These are phyloP conservation scores for Xiphophorus maculatus DNA, from an alignment of 2,113 vertebrate genomes.

Conservation along the genomic window DNA sequence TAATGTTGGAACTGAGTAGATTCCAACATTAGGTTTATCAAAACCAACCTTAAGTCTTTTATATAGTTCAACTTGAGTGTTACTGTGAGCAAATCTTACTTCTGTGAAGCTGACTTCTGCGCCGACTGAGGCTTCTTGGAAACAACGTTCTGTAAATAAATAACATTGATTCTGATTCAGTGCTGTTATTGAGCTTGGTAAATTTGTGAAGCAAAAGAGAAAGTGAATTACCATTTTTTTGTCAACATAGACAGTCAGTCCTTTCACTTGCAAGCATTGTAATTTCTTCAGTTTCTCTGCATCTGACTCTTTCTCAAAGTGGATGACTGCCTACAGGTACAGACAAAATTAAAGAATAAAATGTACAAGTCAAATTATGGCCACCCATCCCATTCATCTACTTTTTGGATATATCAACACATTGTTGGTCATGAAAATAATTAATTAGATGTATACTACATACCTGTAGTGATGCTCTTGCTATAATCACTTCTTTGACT, in stretches of 20 bases:
- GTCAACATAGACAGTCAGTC: conserved; percentile 32
- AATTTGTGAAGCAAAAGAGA: not conserved
- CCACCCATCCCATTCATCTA: too few species aligned
- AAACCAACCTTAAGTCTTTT: not conserved
- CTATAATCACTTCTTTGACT: conserved; percentile 45
- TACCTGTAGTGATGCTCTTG: conserved; percentile 32
- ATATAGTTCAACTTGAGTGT: not conserved
- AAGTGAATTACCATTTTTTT: conserved; percentile 37
- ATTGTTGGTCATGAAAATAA: not conserved
- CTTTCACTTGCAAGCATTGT: conserved; percentile 40
- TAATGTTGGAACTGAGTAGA: too few species aligned
- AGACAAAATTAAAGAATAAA: not conserved
- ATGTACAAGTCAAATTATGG: not conserved
- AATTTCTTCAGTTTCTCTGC: conserved; percentile 61
- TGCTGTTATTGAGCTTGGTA: not conserved
- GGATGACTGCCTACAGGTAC: conserved; percentile 61
- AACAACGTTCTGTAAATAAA: not conserved
- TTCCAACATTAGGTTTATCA: not conserved
- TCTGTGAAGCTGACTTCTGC: not conserved
- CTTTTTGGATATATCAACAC: too few species aligned
- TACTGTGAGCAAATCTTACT: conserved; percentile 13
- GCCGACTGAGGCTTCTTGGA: not conserved
- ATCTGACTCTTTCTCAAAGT: conserved; percentile 70
- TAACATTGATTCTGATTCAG: not conserved
- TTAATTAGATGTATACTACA: not conserved